phyloP scores from a whole-genome alignment of 2,797 vertebrate genomes.

The Martes flavigula region DNA sequence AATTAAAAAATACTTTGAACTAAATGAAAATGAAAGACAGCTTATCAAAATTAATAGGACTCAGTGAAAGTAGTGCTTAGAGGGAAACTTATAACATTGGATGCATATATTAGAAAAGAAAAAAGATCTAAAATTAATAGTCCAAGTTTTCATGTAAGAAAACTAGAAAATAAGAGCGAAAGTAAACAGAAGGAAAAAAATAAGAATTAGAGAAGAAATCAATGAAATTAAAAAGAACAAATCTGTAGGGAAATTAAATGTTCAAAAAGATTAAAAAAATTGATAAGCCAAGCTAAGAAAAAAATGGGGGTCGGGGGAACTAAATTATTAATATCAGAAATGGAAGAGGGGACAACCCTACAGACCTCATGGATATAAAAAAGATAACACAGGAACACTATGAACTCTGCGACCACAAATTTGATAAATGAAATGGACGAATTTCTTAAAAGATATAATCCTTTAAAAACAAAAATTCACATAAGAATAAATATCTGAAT shows the following conservation, averaged over 20 bases:
- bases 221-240: background rate
- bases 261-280: background rate
- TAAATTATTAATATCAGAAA: background rate
- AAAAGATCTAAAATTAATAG: background rate
- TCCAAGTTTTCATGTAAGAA: background rate
- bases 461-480: background rate
- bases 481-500: background rate
- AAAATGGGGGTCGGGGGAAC: background rate
- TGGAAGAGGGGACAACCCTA: background rate
- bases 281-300: background rate
- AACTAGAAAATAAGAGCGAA: background rate
- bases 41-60: background rate
- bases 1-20: background rate
- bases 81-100: background rate
- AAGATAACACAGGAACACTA: background rate
- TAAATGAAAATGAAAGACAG: background rate
- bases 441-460: background rate
- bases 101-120: background rate
- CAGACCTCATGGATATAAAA: background rate
- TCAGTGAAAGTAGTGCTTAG: background rate
- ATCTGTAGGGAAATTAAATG: background rate
- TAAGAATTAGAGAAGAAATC: background rate
- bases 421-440: background rate
- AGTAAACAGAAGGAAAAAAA: background rate
- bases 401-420: background rate